Evolutionary conservation across 2,797 vertebrate genomes (phyloP).

Genomic region (Leptoclinus maculatus): DNA sequence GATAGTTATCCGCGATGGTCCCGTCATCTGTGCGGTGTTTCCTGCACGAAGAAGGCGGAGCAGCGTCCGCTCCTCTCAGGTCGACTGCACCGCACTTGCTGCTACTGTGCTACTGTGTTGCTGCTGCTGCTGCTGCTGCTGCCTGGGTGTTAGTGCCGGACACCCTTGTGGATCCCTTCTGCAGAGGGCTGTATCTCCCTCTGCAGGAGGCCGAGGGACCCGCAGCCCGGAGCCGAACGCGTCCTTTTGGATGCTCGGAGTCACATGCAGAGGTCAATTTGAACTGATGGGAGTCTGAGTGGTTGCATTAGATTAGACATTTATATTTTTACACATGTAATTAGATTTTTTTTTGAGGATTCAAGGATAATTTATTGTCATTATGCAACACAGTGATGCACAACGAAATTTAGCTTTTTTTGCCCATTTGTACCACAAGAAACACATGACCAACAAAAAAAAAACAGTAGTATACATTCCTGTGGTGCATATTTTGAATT

Average conservation of each 20-base stretch:
- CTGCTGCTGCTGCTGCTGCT: slow-evolving; percentile 26
- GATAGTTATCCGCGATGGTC: slow-evolving; percentile 47
- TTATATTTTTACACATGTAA: too few species aligned
- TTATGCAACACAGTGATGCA: not conserved
- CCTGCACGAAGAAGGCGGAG: slow-evolving; percentile 40
- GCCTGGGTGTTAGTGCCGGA: slow-evolving; percentile 13
- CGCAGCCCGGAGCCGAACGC: slow-evolving; percentile 10
- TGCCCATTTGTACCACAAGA: not conserved
- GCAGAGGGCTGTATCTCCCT: slow-evolving; percentile 16
- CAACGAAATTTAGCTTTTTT: not conserved
- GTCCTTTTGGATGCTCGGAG: not conserved
- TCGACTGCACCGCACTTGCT: slow-evolving; percentile 63
- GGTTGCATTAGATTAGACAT: not conserved
- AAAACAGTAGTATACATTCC: not conserved
- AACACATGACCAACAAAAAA: not conserved
- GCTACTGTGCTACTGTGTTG: slow-evolving; percentile 33
- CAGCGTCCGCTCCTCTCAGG: slow-evolving; percentile 28
- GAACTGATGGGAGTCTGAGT: not conserved
- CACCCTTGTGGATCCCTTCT: not conserved
- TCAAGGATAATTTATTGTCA: not conserved
- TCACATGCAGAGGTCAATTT: slow-evolving; percentile 1
- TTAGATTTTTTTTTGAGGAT: too few species aligned
- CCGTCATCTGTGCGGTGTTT: slow-evolving; percentile 75
- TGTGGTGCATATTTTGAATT: not conserved
- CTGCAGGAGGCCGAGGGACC: slow-evolving; percentile 37